Evolutionary conservation across 2,888 invertebrate genomes (phyloP).

Genomic region (Drosophila atripex): DNA sequence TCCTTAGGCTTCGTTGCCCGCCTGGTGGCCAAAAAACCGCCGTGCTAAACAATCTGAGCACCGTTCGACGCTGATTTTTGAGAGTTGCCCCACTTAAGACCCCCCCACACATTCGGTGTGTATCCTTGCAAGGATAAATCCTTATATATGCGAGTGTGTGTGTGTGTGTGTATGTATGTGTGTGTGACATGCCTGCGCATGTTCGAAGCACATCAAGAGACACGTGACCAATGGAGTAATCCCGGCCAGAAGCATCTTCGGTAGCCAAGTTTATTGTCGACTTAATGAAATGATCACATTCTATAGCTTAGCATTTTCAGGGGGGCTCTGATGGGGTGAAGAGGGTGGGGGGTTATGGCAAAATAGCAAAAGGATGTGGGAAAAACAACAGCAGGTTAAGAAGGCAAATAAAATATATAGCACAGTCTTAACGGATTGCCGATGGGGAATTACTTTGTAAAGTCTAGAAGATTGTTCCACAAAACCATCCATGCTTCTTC

Average conservation of each 20-base stretch:
- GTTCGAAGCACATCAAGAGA: constrained; percentile 19
- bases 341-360: neutral
- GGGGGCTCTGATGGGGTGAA: too few species aligned
- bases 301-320: neutral
- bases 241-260: constrained; percentile 5
- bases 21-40: constrained; percentile 37
- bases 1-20: constrained; percentile 34
- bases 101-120: constrained; percentile 3
- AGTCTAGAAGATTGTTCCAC: neutral
- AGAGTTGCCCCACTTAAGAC: constrained; percentile 42
- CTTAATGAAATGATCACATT: constrained; percentile 24
- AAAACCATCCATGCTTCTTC: neutral
- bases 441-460: neutral
- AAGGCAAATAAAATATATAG: neutral
- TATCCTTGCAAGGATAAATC: constrained; percentile 9
- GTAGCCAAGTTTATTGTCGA: constrained; percentile 6
- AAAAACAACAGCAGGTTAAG: neutral
- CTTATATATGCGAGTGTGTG: neutral
- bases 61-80: constrained; percentile 41
- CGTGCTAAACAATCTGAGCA: constrained; percentile 37
- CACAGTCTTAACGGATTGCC: constrained; percentile 1
- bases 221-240: constrained; percentile 44
- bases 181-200: constrained; percentile 29
- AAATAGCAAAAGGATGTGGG: constrained; percentile 1
- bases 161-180: too few species aligned